Base-by-base conservation (phyloP, 2,113 vertebrate species). In the Leptobrachium ailaonicum region DNA sequence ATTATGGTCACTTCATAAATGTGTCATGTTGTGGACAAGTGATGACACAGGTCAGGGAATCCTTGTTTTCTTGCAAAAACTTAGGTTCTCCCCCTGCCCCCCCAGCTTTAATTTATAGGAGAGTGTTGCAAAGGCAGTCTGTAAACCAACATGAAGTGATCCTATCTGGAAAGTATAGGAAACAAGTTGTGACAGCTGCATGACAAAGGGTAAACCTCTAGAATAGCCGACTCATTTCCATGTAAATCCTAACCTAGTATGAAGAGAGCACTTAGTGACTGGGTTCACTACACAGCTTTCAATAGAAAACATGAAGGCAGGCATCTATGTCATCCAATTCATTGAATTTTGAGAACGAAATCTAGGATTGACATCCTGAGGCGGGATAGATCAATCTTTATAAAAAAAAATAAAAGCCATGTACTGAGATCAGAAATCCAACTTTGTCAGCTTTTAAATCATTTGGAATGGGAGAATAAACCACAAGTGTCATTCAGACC, bases 1-100 rank as follows among this genome's bases (percentile, higher is more conserved):
- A 97, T 98, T 98, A 96, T 92, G 92, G 94, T 93, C 96, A 97
- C 96, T 98, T 98, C 95, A 90, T 98, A 97, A 99, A 98, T 96
- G 95, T 92, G 95, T 96, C 96, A 96, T 88, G 91, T 91, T 89
- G 87, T 89, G 93, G 93, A 95, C 93, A 92, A 92, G 93, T 82
- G 92, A 95, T 93, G 94, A 95, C 92, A 93, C 91, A 92, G 89
- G 92, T 93, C 89, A 94, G 89, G 93, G 95, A 94, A 95, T 94
- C 93, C 93, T 95, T 32, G 20, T 32, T 32, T 32, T 32, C 20
- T 32, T 92, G 92, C 91, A 90, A 95, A 32, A 96, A 95, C 90
- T 95, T 93, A 95, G 94, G 94, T 93, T 94, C 93, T 92, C 56
- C 11, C 1, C 92, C 90, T 95, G 95, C 89, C 90, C 54, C 43